phyloP scores from a whole-genome alignment of 2,113 vertebrate genomes.

The Elgaria multicarinata region DNA sequence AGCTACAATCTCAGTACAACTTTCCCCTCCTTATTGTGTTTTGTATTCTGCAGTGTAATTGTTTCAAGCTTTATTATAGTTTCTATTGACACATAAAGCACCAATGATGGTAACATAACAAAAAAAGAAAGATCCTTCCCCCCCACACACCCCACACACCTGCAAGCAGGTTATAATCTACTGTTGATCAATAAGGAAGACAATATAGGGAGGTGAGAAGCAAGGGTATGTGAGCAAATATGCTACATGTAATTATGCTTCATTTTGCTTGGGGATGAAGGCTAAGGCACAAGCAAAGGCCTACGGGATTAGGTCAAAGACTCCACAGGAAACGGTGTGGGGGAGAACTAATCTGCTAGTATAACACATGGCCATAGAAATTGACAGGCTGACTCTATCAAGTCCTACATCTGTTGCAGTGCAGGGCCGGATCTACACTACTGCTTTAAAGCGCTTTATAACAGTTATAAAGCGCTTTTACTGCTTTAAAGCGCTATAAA shows the following conservation, averaged over 20 bases:
- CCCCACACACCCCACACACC: neutral
- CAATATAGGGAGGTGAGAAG: neutral
- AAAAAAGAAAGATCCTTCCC: neutral
- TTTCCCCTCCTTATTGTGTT: neutral
- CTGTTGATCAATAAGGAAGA: neutral
- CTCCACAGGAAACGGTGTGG: neutral
- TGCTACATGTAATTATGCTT: neutral
- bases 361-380: no score
- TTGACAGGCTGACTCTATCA: neutral
- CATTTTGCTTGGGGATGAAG: neutral
- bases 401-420: neutral
- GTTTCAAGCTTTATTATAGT: neutral
- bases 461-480: no score
- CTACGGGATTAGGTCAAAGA: neutral
- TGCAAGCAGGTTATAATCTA: neutral
- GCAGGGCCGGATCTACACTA: no score
- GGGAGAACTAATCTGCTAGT: neutral
- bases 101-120: no score
- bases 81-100: neutral
- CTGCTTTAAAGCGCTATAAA: no score
- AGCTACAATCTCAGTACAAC: neutral
- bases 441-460: no score
- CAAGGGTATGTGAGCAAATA: neutral
- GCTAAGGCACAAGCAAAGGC: neutral
- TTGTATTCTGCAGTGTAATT: neutral